Percentiles rank a stretch among this genome's conserved stretches.
Evolutionary conservation across 2,888 invertebrate species (phyloP).

Genomic region (Griposia aprilina): DNA sequence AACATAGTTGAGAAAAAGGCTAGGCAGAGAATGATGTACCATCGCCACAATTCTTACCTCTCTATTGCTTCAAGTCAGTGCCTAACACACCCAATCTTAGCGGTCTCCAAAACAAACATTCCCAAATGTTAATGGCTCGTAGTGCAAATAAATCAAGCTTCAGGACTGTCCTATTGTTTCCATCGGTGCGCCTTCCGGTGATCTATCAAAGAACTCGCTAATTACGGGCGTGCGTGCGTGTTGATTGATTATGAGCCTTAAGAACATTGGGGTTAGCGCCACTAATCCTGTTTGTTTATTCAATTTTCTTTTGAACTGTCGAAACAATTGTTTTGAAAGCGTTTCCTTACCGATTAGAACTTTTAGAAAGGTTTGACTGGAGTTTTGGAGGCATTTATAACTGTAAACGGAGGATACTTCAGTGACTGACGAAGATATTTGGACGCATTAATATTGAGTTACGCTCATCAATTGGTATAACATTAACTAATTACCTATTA

Average conservation of each 20-base stretch:
- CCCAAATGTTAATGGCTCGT: conserved; percentile 42
- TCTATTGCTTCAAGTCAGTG: neutral
- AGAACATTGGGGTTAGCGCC: conserved; percentile 24
- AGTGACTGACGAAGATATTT: neutral
- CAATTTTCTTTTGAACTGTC: conserved; percentile 25
- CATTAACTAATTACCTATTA: neutral
- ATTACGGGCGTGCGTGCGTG: conserved; percentile 60
- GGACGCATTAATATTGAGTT: neutral
- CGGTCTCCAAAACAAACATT: conserved; percentile 44
- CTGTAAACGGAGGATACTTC: neutral
- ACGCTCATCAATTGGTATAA: neutral
- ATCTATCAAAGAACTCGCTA: conserved; percentile 65
- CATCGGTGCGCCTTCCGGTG: conserved; percentile 51
- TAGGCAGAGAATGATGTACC: neutral
- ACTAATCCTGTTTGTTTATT: conserved; percentile 36
- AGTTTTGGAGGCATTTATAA: neutral
- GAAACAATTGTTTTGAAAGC: conserved; percentile 29
- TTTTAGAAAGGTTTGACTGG: neutral
- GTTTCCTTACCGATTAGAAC: conserved; percentile 8
- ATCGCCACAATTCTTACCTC: neutral
- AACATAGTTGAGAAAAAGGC: too few relatives aligned
- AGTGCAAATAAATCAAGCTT: conserved; percentile 53
- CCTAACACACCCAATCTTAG: conserved; percentile 9
- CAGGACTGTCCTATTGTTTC: conserved; percentile 59
- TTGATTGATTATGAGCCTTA: conserved; percentile 61